Percentiles rank a stretch among this genome's conserved stretches.
phyloP scores from a whole-genome alignment of 2,113 vertebrate genomes.

The Saccopteryx bilineata region DNA sequence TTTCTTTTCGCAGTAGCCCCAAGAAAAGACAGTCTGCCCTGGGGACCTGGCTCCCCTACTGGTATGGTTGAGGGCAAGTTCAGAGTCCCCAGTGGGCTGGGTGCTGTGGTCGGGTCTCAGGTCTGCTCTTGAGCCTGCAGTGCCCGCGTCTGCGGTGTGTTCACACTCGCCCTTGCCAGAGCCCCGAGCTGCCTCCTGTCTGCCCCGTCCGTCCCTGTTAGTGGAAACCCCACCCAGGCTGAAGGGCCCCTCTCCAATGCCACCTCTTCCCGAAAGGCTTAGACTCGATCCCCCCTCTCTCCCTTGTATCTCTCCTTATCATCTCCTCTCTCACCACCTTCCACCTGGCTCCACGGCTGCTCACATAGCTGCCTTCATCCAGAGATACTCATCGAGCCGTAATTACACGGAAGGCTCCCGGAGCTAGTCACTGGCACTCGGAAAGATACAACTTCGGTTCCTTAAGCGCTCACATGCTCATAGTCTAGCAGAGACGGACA shows the following conservation, averaged over 20 bases:
- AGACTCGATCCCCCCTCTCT: background rate
- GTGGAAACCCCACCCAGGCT: background rate
- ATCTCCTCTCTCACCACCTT: background rate
- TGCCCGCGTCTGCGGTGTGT: accelerated
- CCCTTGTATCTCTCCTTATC: background rate
- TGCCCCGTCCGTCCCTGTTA: background rate
- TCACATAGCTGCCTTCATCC: background rate
- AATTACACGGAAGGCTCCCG: background rate
- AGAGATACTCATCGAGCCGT: background rate
- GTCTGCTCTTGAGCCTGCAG: too few relatives aligned
- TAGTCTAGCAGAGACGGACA: background rate
- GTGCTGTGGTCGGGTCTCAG: background rate
- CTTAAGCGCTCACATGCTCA: background rate
- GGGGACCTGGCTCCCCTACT: background rate
- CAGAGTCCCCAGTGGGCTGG: background rate
- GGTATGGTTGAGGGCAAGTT: background rate
- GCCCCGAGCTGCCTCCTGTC: background rate
- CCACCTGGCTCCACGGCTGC: background rate
- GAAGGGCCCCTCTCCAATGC: background rate
- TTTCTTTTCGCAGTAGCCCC: background rate
- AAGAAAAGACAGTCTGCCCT: background rate
- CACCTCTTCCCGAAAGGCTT: background rate
- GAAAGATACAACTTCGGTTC: background rate
- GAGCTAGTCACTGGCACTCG: background rate
- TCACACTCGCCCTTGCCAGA: background rate